Conservation (phyloP, 2,888 invertebrate species). For the Orthosia incerta region DNA sequence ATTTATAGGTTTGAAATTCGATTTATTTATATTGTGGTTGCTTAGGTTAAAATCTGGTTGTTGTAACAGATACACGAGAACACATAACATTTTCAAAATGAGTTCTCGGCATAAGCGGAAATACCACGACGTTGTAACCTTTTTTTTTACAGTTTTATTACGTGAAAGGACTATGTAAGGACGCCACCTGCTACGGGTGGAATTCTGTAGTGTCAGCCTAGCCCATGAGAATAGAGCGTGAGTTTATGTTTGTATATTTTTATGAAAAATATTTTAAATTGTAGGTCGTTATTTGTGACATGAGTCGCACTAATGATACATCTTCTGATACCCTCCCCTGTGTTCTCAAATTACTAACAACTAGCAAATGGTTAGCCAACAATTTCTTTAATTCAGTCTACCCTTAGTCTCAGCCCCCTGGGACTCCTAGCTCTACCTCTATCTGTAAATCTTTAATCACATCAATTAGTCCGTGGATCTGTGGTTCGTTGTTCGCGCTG, state of each 20-base stretch:
- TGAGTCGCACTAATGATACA: neutral
- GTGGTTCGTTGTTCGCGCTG: conserved; percentile 13
- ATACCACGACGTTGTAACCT: no score
- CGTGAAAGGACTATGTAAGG: no score
- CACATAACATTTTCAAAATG: no score
- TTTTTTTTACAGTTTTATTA: no score
- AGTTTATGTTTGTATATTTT: no score
- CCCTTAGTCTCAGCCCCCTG: conserved; percentile 17
- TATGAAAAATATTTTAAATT: no score
- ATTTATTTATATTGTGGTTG: neutral
- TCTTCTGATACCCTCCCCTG: neutral
- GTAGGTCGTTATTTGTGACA: no score
- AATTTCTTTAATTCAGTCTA: conserved; percentile 32
- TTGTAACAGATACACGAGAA: no score
- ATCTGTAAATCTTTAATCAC: conserved; percentile 51
- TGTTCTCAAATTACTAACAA: neutral
- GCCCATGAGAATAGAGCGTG: no score
- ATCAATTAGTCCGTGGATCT: conserved; percentile 45
- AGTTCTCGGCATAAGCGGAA: no score
- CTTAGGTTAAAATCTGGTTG: neutral
- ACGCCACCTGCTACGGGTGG: no score
- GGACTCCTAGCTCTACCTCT: conserved; percentile 29
- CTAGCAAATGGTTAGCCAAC: conserved; percentile 6
- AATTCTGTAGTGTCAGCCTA: no score
- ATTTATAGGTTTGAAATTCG: neutral